Conservation (phyloP, 2,113 vertebrate genomes). For the Xenopus tropicalis region UCB_Xtro_10.0 CM004447.2:72379001-72379500, state of each 20-base stretch:
- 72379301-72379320: background rate
- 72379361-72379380: background rate
- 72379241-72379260: background rate
- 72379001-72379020: background rate
- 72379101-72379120: no score
- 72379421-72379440: background rate
- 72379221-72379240: no score
- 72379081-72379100: no score
- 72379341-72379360: background rate
- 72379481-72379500: slow-evolving; percentile 1
- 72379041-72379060: no score
- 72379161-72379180: no score
- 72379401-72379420: background rate
- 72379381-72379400: background rate
- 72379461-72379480: background rate
- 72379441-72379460: slow-evolving; percentile 10
- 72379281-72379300: background rate
- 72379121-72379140: no score
- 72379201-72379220: no score
- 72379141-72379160: no score
- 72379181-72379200: no score
- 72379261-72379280: background rate
- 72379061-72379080: no score
- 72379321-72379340: background rate
- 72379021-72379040: background rate